phyloP scores from a whole-genome alignment of 2,113 vertebrate species.

The Alethe castanea region DNA sequence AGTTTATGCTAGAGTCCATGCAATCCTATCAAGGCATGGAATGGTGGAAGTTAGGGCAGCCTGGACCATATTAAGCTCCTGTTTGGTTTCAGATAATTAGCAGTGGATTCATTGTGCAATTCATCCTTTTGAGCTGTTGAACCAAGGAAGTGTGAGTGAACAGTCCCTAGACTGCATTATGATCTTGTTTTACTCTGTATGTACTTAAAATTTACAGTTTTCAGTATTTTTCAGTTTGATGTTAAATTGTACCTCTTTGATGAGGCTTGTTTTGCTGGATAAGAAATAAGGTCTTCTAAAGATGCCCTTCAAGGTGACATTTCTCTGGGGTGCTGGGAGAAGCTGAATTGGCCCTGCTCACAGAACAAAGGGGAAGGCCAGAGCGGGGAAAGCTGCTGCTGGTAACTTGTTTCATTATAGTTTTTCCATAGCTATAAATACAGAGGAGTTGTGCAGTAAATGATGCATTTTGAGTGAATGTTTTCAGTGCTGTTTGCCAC shows the following conservation, averaged over 20 bases:
- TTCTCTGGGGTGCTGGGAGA: not conserved
- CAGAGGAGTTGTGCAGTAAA: not conserved
- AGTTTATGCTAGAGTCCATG: not conserved
- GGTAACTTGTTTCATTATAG: not conserved
- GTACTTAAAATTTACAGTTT: not conserved
- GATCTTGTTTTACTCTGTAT: not conserved
- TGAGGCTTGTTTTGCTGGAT: not conserved
- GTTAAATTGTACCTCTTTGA: not conserved
- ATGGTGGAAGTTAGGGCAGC: not conserved
- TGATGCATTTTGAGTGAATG: not conserved
- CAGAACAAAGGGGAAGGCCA: not conserved
- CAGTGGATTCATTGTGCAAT: not conserved
- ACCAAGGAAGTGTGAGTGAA: not conserved
- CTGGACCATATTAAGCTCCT: not conserved
- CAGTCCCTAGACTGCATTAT: not conserved
- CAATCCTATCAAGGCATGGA: not conserved
- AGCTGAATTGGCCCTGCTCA: not conserved
- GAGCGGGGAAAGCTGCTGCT: not conserved
- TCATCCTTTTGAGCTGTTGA: not conserved
- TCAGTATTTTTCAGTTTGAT: not conserved
- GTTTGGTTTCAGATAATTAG: not conserved
- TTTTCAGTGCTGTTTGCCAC: not conserved
- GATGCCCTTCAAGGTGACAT: not conserved
- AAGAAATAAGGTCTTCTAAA: not conserved
- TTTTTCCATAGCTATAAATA: not conserved